These are phyloP conservation scores for Asarcornis scutulata DNA, from an alignment of 2,113 vertebrate genomes.

Conservation along the genomic window DNA sequence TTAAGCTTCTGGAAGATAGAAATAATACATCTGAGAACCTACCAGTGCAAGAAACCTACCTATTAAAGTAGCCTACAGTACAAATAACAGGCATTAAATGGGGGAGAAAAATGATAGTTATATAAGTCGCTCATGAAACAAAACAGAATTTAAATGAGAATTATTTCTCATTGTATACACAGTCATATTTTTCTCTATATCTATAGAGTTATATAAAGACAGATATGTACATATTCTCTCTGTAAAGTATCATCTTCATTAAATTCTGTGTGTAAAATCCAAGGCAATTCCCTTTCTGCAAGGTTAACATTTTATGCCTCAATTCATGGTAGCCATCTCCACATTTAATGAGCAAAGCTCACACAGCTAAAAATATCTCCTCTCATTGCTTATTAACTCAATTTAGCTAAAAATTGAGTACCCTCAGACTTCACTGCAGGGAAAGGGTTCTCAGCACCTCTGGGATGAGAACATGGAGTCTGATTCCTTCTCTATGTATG, in stretches of 20 bases:
- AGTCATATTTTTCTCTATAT: not conserved
- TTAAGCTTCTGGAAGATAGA: not conserved
- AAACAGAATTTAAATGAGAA: not conserved
- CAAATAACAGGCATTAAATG: not conserved
- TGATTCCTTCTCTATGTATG: not conserved
- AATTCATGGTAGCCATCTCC: not conserved
- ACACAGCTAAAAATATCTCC: not conserved
- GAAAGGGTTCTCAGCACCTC: not conserved
- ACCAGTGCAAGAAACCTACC: not conserved
- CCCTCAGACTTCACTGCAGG: not conserved
- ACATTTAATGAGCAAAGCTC: slow-evolving; percentile 1
- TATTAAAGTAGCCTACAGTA: not conserved
- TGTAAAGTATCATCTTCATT: not conserved
- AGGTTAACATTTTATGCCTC: slow-evolving; percentile 19
- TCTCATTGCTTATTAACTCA: not conserved
- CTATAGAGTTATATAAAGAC: not conserved
- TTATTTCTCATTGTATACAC: not conserved
- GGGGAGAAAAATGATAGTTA: not conserved
- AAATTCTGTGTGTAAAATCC: not conserved
- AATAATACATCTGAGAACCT: not conserved
- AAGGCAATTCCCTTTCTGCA: not conserved
- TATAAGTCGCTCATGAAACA: not conserved
- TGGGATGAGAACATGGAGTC: rapidly evolving
- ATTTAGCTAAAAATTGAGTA: not conserved
- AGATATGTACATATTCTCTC: not conserved